Evolutionary conservation across 2,113 vertebrate genomes (phyloP).

Genomic region (Hystrix cristata): DNA sequence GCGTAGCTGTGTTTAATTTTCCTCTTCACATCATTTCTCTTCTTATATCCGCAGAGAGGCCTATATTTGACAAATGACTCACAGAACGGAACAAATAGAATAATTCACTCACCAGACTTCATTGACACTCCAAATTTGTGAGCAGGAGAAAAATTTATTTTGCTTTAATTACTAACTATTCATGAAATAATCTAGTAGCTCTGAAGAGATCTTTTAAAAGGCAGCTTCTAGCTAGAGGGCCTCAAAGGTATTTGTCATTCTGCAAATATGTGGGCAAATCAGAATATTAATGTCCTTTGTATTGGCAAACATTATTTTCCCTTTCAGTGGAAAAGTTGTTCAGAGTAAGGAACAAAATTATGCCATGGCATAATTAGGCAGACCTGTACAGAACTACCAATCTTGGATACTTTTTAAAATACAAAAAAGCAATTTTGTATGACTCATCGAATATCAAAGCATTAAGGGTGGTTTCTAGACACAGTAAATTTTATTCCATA

Average conservation of each 20-base stretch:
- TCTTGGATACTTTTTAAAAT: slow-evolving; percentile 39
- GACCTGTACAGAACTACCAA: neutral
- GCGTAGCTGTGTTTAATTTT: neutral
- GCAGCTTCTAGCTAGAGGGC: neutral
- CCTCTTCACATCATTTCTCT: neutral
- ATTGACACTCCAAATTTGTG: neutral
- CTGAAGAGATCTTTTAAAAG: neutral
- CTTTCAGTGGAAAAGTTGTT: neutral
- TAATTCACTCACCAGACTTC: neutral
- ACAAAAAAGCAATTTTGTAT: slow-evolving; percentile 35
- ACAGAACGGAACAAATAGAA: neutral
- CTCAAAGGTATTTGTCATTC: neutral
- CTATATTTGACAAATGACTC: neutral
- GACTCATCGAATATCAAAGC: slow-evolving; percentile 9
- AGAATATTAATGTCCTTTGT: neutral
- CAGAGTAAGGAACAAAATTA: neutral
- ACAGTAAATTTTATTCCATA: slow-evolving; percentile 64
- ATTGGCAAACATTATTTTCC: neutral
- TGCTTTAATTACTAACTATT: slow-evolving; percentile 10
- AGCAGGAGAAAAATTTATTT: neutral
- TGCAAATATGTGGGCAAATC: neutral
- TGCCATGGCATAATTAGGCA: neutral
- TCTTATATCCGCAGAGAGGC: neutral
- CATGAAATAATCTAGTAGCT: neutral
- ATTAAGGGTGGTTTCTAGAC: slow-evolving; percentile 55